Evolutionary conservation across 2,113 vertebrate genomes (phyloP).

Genomic region (Pollimyrus isidori): DNA sequence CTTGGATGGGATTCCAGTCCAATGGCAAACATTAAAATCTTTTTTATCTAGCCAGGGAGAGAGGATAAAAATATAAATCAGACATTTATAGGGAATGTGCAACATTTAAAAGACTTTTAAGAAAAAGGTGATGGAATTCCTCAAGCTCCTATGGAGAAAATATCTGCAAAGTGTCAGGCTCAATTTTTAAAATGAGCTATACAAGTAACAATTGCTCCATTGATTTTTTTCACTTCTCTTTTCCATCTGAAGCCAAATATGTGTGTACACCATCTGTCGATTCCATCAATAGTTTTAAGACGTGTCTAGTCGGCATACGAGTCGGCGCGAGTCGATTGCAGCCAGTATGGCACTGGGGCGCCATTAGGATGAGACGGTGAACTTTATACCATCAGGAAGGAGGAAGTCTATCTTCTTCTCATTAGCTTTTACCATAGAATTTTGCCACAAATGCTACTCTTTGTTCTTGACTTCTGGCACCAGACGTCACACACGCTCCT

Average conservation of each 20-base stretch:
- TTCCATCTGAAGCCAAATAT: conserved; percentile 31
- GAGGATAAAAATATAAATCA: not conserved
- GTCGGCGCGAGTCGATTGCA: conserved; percentile 47
- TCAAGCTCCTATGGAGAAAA: not conserved
- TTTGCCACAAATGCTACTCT: conserved; percentile 13
- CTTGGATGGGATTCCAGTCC: not conserved
- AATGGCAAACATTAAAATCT: not conserved
- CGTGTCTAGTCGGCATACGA: conserved; percentile 36
- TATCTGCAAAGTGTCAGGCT: not conserved
- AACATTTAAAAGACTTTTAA: not conserved
- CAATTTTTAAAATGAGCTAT: not conserved
- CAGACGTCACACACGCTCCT: conserved; percentile 30
- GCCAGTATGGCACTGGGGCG: conserved; percentile 46
- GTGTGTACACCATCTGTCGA: conserved; percentile 38
- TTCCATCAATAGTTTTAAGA: conserved; percentile 39
- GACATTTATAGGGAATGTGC: not conserved
- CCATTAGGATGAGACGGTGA: conserved; percentile 39
- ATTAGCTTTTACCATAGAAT: conserved; percentile 43
- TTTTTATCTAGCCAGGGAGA: not conserved
- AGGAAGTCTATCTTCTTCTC: conserved; percentile 35
- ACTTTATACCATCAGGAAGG: conserved; percentile 38
- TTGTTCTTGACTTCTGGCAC: conserved; percentile 32
- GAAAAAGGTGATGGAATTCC: not conserved
- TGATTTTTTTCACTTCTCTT: conserved; percentile 17
- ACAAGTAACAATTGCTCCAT: not conserved